Evolutionary conservation across 2,888 invertebrate genomes (phyloP), one percentile per base, ranked within the genome.

Genomic region (Thyatira batis): DNA sequence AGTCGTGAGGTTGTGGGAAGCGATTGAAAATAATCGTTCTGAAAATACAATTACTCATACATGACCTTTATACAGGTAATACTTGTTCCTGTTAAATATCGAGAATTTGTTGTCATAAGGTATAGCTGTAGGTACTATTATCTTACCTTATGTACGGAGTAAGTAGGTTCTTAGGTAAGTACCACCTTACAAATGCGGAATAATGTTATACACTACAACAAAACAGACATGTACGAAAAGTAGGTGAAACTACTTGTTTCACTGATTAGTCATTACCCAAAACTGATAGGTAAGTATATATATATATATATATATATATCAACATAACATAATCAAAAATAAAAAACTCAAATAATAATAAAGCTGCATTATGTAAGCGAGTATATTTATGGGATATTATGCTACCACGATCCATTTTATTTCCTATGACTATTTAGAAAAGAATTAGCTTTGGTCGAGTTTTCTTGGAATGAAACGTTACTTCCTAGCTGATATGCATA

Each of bases 391-490:
- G n/a, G n/a, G n/a, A n/a, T n/a, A 11, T n/a, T 17, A 17, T 39
- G 2, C 13, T 13, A 33, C n/a, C 13, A 11, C n/a, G 13, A 13
- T 11, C 13, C 13, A 33, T 13, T 33, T 2, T 33, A 33, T 13
- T 13, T 13, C 3, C 33, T 33, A 30, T 30, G 33, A 33, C 33
- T 33, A 39, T 17, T 39, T 2, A 17, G 17, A 17, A 39, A 6
- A 39, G 39, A 39, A 17, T 39, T 39, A 13, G 39, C 39, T 39
- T 39, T 43, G 8, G 49, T 39, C 33, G 45, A 46, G 53, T 50
- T 55, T 58, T 61, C 60, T 54, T 45, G 49, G 54, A 57, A 62
- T 61, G 44, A 62, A 53, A 57, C 53, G 63, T 62, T 55, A 54
- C 60, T 62, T 69, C 69, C 69, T 61, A 49, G 50, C 52, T 49